Conservation (phyloP, 2,113 vertebrate genomes). For the Ceyx melanurus region DNA sequence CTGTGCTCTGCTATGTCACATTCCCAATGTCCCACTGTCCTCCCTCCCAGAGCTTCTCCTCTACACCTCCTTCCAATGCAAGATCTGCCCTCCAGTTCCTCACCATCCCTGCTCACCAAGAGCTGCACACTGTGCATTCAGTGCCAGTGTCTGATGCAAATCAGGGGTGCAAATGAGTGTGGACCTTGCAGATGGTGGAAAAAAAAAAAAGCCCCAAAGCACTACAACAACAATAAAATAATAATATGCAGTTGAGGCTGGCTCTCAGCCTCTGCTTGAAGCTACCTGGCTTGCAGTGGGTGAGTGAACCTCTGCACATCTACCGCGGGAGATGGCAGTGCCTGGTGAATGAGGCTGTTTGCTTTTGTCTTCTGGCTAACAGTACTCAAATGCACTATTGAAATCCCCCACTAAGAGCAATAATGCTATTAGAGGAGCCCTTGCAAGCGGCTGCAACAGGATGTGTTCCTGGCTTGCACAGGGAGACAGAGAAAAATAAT, state of each 20-base stretch:
- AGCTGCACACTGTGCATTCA: rapidly evolving
- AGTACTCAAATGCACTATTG: not conserved
- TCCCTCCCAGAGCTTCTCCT: not conserved
- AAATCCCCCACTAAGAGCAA: not conserved
- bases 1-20: not conserved
- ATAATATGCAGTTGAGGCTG: not conserved
- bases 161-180: too few relatives aligned
- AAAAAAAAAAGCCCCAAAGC: not conserved
- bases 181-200: not conserved
- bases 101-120: not conserved
- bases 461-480: not conserved
- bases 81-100: not conserved
- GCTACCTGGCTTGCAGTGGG: not conserved
- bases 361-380: not conserved
- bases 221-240: too few relatives aligned
- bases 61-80: not conserved
- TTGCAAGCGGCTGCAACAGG: not conserved
- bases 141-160: not conserved
- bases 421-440: not conserved
- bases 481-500: not conserved
- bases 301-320: not conserved
- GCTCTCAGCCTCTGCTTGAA: not conserved
- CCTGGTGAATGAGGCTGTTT: not conserved
- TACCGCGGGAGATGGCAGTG: not conserved
- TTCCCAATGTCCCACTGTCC: not conserved